phyloP scores from a whole-genome alignment of 2,888 invertebrate species.

The Clusia tigrina region DNA sequence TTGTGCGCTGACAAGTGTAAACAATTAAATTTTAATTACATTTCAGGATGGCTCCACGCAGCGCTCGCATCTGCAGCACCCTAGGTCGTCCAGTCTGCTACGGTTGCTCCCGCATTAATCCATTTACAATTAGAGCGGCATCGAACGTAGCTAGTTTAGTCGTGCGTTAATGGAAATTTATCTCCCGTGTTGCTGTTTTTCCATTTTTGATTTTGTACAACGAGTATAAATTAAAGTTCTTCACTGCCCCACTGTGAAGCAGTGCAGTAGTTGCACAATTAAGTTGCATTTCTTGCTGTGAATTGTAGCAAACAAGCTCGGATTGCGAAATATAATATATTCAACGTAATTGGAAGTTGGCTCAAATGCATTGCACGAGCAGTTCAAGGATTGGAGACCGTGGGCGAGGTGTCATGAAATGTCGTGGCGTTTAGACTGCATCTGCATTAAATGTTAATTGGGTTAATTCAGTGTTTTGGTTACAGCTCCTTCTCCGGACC shows the following conservation, averaged over 20 bases:
- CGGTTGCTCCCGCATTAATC: neutral
- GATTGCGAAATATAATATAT: too few species aligned
- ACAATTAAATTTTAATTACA: constrained; percentile 53
- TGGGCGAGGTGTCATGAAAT: too few species aligned
- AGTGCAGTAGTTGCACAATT: too few species aligned
- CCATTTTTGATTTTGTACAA: constrained; percentile 2
- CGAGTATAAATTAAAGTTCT: constrained; percentile 8
- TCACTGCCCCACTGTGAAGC: neutral
- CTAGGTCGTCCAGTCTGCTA: neutral
- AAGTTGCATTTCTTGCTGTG: too few species aligned
- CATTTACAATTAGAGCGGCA: neutral
- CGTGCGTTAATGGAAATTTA: neutral
- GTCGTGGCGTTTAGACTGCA: too few species aligned
- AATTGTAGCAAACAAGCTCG: too few species aligned
- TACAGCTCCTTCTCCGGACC: too few species aligned
- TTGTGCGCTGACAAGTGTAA: constrained; percentile 36
- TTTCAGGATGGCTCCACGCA: neutral
- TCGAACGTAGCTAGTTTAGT: neutral
- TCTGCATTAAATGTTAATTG: neutral
- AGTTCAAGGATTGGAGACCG: too few species aligned
- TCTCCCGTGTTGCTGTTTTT: too few species aligned
- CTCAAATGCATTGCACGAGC: too few species aligned
- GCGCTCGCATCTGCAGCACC: neutral
- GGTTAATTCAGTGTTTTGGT: constrained; percentile 2
- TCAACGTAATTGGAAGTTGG: too few species aligned